A percentile compares a stretch with the other conserved stretches of the same genome.
phyloP scores from a whole-genome alignment of 2,797 vertebrate species.

The Syndactyla subalaris region DNA sequence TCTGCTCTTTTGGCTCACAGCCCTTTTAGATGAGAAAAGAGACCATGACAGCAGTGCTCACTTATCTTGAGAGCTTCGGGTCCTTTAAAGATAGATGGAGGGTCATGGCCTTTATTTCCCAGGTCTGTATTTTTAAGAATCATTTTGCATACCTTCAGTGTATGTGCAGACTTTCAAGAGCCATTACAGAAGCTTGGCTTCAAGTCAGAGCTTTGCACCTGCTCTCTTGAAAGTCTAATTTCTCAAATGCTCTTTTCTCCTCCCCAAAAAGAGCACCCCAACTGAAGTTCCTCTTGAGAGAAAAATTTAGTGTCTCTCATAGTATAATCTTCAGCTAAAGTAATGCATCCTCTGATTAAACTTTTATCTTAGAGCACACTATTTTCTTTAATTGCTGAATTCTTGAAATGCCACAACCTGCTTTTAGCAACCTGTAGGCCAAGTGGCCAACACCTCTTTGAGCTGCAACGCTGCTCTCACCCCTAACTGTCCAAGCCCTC shows the following conservation, averaged over 20 bases:
- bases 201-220: neutral
- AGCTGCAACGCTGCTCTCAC: neutral
- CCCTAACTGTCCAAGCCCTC: neutral
- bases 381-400: neutral
- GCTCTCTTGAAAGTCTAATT: neutral
- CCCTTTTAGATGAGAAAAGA: neutral
- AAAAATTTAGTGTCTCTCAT: neutral
- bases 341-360: neutral
- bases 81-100: neutral
- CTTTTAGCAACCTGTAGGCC: neutral
- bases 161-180: neutral
- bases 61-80: neutral
- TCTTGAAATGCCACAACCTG: neutral
- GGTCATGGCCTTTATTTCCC: fast-evolving
- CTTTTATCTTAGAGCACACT: neutral
- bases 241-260: neutral
- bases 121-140: neutral
- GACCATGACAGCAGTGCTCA: fast-evolving
- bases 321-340: neutral
- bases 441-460: neutral
- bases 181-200: neutral
- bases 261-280: neutral
- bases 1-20: neutral
- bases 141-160: neutral
- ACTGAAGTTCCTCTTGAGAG: neutral